Evolutionary conservation across 2,797 vertebrate genomes (phyloP), one percentile per base, ranked within the genome.

Genomic region (Crocidura indochinensis): DNA sequence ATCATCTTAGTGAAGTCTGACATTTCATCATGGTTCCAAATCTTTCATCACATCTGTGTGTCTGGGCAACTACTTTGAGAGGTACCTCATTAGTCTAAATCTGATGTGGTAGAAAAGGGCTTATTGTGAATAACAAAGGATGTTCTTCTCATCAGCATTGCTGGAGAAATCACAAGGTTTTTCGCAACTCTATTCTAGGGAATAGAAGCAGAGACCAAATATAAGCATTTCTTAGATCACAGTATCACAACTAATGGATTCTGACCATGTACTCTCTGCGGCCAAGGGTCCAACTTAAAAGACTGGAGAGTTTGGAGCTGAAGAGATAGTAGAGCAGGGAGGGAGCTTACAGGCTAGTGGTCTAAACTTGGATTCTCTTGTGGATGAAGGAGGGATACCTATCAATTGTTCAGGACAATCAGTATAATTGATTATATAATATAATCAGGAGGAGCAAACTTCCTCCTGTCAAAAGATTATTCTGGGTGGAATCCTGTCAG

Each of bases 1-100:
- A 44, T 84, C 27, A 86, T 86, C 77, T 79, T 80, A 85, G 93
- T 38, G 38, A 71, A 71, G 51, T 46, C 53, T 80, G n/a, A 27
- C 53, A 24, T 72, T 92, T 89, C 29, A 47, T 78, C 24, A 29
- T 68, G 56, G 22, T 60, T 51, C 77, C 73, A 38, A 76, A 53
- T 51, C 10, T 76, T 49, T 76, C 19, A 82, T 46, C 51, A 24
- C 7, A 12, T 9, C 19, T 38, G 10, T 69, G n/a, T 82, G 38
- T 68, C 14, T 17, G 12, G 73, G 8, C 22, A 71, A 38, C 4
- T 15, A 68, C 1, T 12, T 62, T n/a, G n/a, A 51, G 27, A 73
- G 62, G 60, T 4, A 27, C 51, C 62, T 76, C 44, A 22, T 91
- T 60, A 20, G 24, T 20, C 17, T 62, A 75, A 68, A 81, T 81